Conservation (phyloP, 1,140 invertebrate species). For the Drosophila pectinifera region DNA sequence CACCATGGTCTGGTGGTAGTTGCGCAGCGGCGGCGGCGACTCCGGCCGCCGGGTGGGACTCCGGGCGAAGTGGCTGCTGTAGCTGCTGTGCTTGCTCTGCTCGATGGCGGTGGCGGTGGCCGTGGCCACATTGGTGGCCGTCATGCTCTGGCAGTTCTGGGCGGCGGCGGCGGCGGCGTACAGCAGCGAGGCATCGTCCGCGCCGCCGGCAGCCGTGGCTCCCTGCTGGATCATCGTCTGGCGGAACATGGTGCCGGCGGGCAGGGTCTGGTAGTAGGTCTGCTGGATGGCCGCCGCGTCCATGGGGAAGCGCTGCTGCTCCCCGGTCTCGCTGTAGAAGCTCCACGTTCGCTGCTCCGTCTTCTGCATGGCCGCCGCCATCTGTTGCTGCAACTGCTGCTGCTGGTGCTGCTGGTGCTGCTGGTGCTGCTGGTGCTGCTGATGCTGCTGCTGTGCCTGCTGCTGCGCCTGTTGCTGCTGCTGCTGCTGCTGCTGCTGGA, state of each 20-base stretch:
- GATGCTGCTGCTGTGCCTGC: slow-evolving; percentile 38
- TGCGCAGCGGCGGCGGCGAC: slow-evolving; percentile 88
- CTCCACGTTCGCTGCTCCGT: slow-evolving; percentile 83
- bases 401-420: slow-evolving; percentile 71
- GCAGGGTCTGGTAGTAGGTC: slow-evolving; percentile 86
- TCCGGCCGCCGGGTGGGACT: slow-evolving; percentile 86
- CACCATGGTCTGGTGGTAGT: slow-evolving; percentile 90
- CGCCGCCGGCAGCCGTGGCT: slow-evolving; percentile 27
- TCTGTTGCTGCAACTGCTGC: slow-evolving; percentile 70
- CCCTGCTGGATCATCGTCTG: slow-evolving; percentile 83
- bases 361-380: slow-evolving; percentile 74
- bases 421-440: slow-evolving; percentile 69
- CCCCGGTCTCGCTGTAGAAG: slow-evolving; percentile 76
- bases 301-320: slow-evolving; percentile 77
- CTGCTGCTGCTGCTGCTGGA: slow-evolving; percentile 37
- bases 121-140: slow-evolving; percentile 55
- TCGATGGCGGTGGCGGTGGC: slow-evolving; percentile 67
- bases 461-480: slow-evolving; percentile 26
- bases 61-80: slow-evolving; percentile 79
- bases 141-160: slow-evolving; percentile 81
- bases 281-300: slow-evolving; percentile 78
- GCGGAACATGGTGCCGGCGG: slow-evolving; percentile 83
- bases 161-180: slow-evolving; percentile 68
- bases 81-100: slow-evolving; percentile 81
- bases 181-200: slow-evolving; percentile 71